A percentile compares a stretch with the other conserved stretches of the same genome.
Conservation (phyloP, 2,113 vertebrate species). For the Pterophyllum scalare region DNA sequence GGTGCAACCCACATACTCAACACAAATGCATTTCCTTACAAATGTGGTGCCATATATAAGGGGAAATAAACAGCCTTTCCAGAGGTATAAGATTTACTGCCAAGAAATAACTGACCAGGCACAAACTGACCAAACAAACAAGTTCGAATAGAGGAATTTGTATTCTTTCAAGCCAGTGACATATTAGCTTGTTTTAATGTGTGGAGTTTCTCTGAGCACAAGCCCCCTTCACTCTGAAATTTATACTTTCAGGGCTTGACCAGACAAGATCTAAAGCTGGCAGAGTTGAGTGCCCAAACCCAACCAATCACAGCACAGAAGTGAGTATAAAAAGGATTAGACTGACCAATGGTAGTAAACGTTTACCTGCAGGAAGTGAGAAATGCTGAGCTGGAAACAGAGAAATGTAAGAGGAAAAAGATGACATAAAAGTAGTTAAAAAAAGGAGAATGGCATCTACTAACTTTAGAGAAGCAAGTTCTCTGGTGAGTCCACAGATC, state of each 20-base stretch:
- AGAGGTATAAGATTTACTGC: too few relatives aligned
- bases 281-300: background rate
- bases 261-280: conserved; percentile 1
- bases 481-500: conserved; percentile 83
- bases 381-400: background rate
- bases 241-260: background rate
- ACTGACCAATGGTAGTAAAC: conserved; percentile 18
- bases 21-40: too few relatives aligned
- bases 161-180: too few relatives aligned
- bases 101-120: too few relatives aligned
- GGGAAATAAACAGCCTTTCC: too few relatives aligned
- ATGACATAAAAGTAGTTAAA: background rate
- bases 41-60: too few relatives aligned
- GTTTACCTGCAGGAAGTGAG: background rate
- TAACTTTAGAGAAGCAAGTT: conserved; percentile 90
- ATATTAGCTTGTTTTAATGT: too few relatives aligned
- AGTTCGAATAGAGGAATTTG: too few relatives aligned
- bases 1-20: too few relatives aligned
- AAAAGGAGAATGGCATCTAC: conserved; percentile 11
- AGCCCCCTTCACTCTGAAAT: background rate
- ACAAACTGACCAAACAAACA: too few relatives aligned
- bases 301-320: conserved; percentile 45
- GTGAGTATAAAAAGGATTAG: background rate
- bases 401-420: background rate
- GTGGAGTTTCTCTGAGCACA: too few relatives aligned